Evolutionary conservation across 1,140 invertebrate genomes (phyloP), one percentile per base, ranked within the genome.

Genomic region (Lasioglossum baleicum): DNA sequence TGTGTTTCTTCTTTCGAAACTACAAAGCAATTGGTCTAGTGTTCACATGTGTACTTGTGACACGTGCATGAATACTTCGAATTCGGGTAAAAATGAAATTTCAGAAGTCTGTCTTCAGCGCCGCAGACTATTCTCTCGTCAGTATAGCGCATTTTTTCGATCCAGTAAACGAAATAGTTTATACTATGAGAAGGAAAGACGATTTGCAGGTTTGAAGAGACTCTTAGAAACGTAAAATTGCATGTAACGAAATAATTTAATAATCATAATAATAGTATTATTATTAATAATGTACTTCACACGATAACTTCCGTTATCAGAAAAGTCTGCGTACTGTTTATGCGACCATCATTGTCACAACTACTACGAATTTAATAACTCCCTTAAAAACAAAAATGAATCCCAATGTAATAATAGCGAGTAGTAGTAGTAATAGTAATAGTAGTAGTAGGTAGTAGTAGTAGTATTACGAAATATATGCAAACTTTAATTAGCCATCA

Each of bases 231-330:
- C 83, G 83, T 79, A 89, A 85, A 88, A 86, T 79, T 81, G 51
- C 68, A 85, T 85, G 77, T 76, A 87, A 76, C 78, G 68, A 69
- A 84, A 88, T 84, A 83, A 76, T 87, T 88, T 87, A 82, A 85
- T 83, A 81, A 82, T 79, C 64, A 40, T 77, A 75, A n/a, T 76
- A 76, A 75, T 69, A 75, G 60, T 79, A 73, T 48, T 79, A 48
- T 48, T 74, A 75, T 31, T 75, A 53, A 48, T 72, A 53, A 60
- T 72, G 70, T 81, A 83, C 0, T 70, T 79, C 71, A 58, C 63
- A 44, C 35, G 69, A 77, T 78, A 83, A 82, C 65, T 70, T 20
- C 56, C 51, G 63, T 80, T 70, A 70, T 81, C 56, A 70, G 26
- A 56, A 76, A 48, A 51, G 67, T 77, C 20, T 67, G n/a, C 56